A percentile compares a stretch with the other conserved stretches of the same genome.
Conservation (phyloP, 2,888 invertebrate species). For the Cryptocheilus praepositus region DNA sequence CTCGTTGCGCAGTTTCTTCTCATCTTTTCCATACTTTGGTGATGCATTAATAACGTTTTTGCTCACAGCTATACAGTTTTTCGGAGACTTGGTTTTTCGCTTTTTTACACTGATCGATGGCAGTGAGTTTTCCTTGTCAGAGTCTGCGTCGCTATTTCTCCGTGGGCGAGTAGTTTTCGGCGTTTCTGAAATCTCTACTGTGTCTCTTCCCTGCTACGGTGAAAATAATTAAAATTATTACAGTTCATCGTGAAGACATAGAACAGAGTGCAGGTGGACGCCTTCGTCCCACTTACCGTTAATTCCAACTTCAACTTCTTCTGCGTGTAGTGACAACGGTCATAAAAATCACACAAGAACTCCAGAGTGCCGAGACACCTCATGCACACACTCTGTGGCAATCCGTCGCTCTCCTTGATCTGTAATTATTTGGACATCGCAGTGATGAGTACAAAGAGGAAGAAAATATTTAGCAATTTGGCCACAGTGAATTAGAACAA, state of each 20-base stretch:
- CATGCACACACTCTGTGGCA: constrained; percentile 60
- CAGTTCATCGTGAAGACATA: background rate
- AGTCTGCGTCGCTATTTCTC: background rate
- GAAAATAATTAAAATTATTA: background rate
- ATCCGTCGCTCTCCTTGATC: constrained; percentile 61
- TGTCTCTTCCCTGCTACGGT: background rate
- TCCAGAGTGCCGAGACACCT: constrained; percentile 63
- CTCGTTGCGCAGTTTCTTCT: too few relatives aligned
- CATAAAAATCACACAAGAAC: constrained; percentile 64
- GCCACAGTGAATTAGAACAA: too few relatives aligned
- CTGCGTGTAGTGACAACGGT: constrained; percentile 59
- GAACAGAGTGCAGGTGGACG: background rate
- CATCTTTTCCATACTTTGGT: background rate
- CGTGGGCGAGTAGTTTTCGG: background rate
- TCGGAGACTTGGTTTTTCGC: constrained; percentile 18
- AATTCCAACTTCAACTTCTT: constrained; percentile 17
- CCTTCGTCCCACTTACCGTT: constrained; percentile 9
- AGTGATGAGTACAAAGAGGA: constrained; percentile 10
- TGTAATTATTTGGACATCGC: constrained; percentile 40
- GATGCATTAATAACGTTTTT: background rate
- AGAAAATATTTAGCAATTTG: background rate
- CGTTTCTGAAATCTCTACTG: background rate
- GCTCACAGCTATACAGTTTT: constrained; percentile 6
- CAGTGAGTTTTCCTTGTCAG: constrained; percentile 55
- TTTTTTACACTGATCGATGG: constrained; percentile 30